Evolutionary conservation across 2,888 invertebrate species (phyloP).

Genomic region (Caradrina kadenii): DNA sequence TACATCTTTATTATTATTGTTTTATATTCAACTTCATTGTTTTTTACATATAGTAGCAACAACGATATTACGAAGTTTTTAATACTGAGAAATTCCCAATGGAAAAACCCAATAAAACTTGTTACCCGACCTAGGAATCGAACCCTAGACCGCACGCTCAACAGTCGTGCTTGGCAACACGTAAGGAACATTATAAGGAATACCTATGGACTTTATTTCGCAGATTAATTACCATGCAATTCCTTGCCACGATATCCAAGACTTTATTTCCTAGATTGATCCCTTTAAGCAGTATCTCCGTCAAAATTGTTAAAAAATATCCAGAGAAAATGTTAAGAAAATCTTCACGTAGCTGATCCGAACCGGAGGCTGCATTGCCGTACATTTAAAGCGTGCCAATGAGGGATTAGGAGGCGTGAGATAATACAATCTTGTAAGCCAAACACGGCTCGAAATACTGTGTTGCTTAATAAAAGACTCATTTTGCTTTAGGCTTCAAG

Average conservation of each 20-base stretch:
- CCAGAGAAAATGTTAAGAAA: conserved; percentile 8
- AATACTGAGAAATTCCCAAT: too few relatives aligned
- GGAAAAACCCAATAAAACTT: too few relatives aligned
- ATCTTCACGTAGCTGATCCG: conserved; percentile 19
- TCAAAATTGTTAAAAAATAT: not conserved
- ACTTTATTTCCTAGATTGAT: not conserved
- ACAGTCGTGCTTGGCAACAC: too few relatives aligned
- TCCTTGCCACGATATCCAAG: not conserved
- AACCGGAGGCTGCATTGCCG: not conserved
- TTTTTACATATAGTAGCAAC: too few relatives aligned
- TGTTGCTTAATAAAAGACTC: not conserved
- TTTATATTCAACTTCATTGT: too few relatives aligned
- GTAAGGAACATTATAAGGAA: too few relatives aligned
- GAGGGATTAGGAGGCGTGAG: not conserved
- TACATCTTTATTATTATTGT: too few relatives aligned
- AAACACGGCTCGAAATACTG: conserved; percentile 5
- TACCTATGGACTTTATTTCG: too few relatives aligned
- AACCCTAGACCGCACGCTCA: too few relatives aligned
- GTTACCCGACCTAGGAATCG: too few relatives aligned
- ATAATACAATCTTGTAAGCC: not conserved
- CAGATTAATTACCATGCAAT: too few relatives aligned
- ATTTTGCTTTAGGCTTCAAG: not conserved
- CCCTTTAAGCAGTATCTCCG: not conserved
- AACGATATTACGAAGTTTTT: too few relatives aligned
- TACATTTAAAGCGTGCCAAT: conserved; percentile 19